Conservation (phyloP, 37 sponge, comb jelly and placozoan genomes). For the Chondrosia reniformis region DNA sequence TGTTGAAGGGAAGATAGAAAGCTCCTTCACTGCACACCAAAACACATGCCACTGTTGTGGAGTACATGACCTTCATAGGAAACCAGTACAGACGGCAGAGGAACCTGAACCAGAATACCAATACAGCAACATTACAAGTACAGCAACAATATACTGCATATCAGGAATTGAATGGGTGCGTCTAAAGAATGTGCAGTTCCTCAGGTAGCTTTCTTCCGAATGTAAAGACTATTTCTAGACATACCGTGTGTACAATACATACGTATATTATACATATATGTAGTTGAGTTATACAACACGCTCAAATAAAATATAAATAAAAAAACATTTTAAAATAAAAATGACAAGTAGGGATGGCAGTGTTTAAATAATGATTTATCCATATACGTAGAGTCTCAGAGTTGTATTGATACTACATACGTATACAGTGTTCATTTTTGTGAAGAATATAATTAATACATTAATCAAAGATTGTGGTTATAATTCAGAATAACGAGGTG, state of each 20-base stretch:
- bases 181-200: not conserved
- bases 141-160: too few relatives aligned
- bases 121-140: too few relatives aligned
- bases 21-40: conserved; percentile 48
- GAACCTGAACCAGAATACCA: conserved; percentile 30
- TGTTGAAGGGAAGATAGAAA: conserved; percentile 64
- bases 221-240: not conserved
- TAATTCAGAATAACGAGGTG: too few relatives aligned
- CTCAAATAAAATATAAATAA: too few relatives aligned
- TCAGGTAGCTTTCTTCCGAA: not conserved
- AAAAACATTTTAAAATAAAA: too few relatives aligned
- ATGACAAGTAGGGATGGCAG: too few relatives aligned
- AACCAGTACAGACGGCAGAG: conserved; percentile 82
- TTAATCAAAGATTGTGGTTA: too few relatives aligned
- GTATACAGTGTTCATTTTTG: too few relatives aligned
- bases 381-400: too few relatives aligned
- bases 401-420: too few relatives aligned
- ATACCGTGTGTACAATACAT: not conserved
- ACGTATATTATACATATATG: not conserved
- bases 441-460: too few relatives aligned
- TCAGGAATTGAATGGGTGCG: not conserved
- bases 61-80: conserved; percentile 70
- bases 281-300: not conserved
- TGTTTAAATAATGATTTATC: too few relatives aligned
- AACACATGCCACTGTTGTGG: conserved; percentile 41